These are phyloP conservation scores for Cathartes aura DNA, from an alignment of 2,113 vertebrate species.

Conservation along the genomic window DNA sequence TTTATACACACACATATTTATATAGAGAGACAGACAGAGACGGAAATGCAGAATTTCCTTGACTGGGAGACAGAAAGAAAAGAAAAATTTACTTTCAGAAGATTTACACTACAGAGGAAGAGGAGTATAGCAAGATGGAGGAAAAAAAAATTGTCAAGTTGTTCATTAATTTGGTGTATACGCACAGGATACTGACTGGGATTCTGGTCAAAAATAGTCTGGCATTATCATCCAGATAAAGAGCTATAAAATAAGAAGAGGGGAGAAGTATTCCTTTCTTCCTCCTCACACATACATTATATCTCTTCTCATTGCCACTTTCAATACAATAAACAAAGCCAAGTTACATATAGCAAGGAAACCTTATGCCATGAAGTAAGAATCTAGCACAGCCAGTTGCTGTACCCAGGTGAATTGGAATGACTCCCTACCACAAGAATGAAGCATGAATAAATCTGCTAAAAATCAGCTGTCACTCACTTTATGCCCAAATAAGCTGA, in stretches of 20 bases:
- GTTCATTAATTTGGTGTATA: not conserved
- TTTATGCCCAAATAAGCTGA: not conserved
- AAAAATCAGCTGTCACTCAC: not conserved
- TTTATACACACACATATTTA: not conserved
- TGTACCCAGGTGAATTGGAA: not conserved
- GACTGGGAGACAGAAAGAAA: not conserved
- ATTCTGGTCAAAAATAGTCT: not conserved
- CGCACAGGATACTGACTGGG: rapidly evolving
- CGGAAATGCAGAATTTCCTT: not conserved
- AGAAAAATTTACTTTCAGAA: not conserved
- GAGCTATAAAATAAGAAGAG: not conserved
- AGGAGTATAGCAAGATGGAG: not conserved
- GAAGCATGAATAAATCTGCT: not conserved
- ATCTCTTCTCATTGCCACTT: not conserved
- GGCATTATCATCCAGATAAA: not conserved
- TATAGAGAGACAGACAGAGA: not conserved
- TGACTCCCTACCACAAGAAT: not conserved
- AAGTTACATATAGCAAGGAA: not conserved
- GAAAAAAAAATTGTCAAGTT: not conserved
- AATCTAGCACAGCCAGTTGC: not conserved
- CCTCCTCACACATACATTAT: not conserved
- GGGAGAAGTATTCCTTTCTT: not conserved
- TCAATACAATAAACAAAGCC: not conserved
- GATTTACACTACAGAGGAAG: not conserved
- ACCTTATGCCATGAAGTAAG: not conserved